Conservation (phyloP, 2,113 vertebrate genomes). For the Sinocyclocheilus maitianheensis region DNA sequence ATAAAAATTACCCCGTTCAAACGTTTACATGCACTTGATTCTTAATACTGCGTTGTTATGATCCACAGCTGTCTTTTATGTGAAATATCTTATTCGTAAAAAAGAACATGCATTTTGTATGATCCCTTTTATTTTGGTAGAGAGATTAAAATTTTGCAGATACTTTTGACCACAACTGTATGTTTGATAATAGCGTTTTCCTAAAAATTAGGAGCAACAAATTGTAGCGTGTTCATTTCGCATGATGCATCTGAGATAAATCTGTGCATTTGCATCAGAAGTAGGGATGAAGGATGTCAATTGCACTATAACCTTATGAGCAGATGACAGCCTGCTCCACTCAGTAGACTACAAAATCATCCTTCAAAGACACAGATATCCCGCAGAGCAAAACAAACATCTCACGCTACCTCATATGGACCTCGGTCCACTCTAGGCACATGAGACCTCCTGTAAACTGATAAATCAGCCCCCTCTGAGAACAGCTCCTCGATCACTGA, state of each 20-base stretch:
- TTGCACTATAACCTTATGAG: not conserved
- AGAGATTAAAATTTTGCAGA: too few species aligned
- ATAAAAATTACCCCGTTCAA: too few species aligned
- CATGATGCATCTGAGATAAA: not conserved
- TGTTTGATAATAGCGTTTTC: not conserved
- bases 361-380: constrained; percentile 45
- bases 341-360: constrained; percentile 40
- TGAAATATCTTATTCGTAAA: too few species aligned
- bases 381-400: constrained; percentile 51
- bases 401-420: constrained; percentile 27
- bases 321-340: constrained; percentile 27
- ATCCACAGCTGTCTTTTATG: too few species aligned
- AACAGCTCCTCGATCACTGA: constrained; percentile 17
- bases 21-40: too few species aligned
- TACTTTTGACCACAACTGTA: too few species aligned
- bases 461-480: constrained; percentile 28
- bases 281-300: not conserved
- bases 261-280: not conserved
- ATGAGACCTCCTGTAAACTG: constrained; percentile 43
- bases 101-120: too few species aligned
- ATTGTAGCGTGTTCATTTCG: not conserved
- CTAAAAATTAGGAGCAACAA: not conserved
- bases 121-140: too few species aligned
- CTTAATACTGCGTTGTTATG: too few species aligned
- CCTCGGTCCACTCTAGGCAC: not conserved